These are phyloP conservation scores for Halcyon chelicuti DNA, from an alignment of 2,797 vertebrate species.

Conservation along the genomic window DNA sequence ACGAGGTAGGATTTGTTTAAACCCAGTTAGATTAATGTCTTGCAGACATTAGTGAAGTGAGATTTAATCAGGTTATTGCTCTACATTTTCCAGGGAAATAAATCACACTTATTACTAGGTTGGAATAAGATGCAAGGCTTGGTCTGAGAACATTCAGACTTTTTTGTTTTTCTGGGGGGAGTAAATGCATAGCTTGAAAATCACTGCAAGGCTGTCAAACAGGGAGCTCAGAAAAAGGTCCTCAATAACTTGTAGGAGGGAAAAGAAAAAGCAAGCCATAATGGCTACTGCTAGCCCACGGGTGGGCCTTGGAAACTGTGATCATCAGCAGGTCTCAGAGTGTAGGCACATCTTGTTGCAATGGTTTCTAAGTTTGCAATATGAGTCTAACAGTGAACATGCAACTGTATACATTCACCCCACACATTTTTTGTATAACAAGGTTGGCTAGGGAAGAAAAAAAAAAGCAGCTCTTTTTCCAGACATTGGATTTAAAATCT, in stretches of 20 bases:
- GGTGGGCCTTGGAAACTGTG: background rate
- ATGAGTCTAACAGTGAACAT: background rate
- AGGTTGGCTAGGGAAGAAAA: background rate
- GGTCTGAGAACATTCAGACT: background rate
- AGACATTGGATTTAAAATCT: background rate
- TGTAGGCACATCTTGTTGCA: background rate
- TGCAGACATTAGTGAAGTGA: constrained; percentile 71
- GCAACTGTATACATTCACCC: background rate
- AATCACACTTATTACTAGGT: constrained; percentile 64
- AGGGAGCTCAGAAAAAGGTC: background rate
- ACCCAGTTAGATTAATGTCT: constrained; percentile 70
- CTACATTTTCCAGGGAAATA: constrained; percentile 68
- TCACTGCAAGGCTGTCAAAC: background rate
- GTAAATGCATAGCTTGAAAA: background rate
- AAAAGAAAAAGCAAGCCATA: background rate
- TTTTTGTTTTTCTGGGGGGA: background rate
- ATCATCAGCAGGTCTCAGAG: background rate
- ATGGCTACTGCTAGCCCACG: background rate
- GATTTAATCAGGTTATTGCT: constrained; percentile 70
- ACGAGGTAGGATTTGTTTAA: constrained; percentile 72
- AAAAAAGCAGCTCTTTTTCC: background rate
- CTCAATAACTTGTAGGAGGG: background rate
- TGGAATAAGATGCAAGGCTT: constrained; percentile 30
- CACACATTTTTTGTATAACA: background rate
- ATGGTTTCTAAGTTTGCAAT: background rate